Conservation (phyloP, 2,888 invertebrate genomes). For the Pristionchus japonicus region DNA sequence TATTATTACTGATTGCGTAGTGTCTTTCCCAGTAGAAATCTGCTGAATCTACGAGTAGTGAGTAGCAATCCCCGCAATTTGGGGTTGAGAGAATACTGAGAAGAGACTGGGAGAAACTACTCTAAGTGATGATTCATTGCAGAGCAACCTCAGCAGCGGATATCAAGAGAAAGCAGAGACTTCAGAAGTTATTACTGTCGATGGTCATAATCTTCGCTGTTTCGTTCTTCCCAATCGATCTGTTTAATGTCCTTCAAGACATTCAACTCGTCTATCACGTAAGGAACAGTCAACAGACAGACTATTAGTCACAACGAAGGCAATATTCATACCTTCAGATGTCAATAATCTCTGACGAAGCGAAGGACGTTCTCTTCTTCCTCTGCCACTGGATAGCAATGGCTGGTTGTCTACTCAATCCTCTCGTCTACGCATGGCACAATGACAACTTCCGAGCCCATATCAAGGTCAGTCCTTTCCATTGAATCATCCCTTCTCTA, state of each 20-base stretch:
- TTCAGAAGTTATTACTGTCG: slow-evolving; percentile 95
- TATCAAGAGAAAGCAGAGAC: slow-evolving; percentile 88
- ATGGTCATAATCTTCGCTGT: slow-evolving; percentile 81
- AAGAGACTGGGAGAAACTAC: not conserved
- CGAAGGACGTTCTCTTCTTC: slow-evolving; percentile 88
- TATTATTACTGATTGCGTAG: slow-evolving; percentile 27
- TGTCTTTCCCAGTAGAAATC: slow-evolving; percentile 9
- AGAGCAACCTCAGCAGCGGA: slow-evolving; percentile 79
- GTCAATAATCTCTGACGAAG: slow-evolving; percentile 79
- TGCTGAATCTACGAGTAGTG: not conserved
- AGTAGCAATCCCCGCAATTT: not conserved
- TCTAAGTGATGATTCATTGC: not conserved
- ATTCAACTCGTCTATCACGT: slow-evolving; percentile 59
- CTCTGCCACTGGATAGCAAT: slow-evolving; percentile 89
- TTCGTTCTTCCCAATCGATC: slow-evolving; percentile 78
- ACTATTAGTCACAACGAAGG: not conserved
- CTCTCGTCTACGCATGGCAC: slow-evolving; percentile 77
- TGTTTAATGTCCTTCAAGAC: slow-evolving; percentile 66
- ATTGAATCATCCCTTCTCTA: not conserved
- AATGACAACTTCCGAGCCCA: slow-evolving; percentile 66
- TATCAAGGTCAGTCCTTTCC: slow-evolving; percentile 54
- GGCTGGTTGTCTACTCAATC: slow-evolving; percentile 89
- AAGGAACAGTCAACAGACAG: not conserved
- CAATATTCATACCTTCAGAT: not conserved
- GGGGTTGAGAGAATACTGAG: not conserved